Percentiles rank a stretch among this genome's conserved stretches.
These are phyloP conservation scores for Metaphire vulgaris DNA, from an alignment of 1,140 invertebrate species.

Conservation along the genomic window DNA sequence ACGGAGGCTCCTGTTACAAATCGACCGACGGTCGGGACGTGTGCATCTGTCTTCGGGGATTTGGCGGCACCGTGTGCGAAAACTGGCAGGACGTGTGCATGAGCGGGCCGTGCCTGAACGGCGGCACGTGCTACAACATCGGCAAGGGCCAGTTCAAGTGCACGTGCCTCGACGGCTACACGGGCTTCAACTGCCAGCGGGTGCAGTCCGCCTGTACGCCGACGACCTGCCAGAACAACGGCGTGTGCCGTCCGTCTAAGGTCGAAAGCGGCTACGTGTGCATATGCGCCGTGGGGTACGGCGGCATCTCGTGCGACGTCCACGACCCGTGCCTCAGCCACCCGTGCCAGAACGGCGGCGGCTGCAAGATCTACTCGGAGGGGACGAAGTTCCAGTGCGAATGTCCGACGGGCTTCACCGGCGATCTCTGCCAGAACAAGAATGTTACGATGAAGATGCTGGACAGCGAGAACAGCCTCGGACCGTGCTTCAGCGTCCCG, in stretches of 20 bases:
- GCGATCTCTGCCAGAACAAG: neutral
- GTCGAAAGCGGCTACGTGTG: neutral
- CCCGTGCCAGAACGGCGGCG: neutral
- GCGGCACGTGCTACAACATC: neutral
- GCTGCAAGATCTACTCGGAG: neutral
- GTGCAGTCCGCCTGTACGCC: neutral
- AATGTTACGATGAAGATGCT: neutral
- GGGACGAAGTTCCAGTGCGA: neutral
- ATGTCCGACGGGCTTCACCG: neutral
- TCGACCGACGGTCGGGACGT: neutral
- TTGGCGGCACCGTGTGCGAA: neutral
- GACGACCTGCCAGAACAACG: neutral
- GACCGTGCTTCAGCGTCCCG: conserved; percentile 16
- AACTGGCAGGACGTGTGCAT: neutral
- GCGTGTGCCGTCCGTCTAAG: neutral
- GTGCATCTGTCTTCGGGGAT: neutral
- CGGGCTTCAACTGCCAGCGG: neutral
- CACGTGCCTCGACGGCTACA: neutral
- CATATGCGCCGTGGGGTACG: neutral
- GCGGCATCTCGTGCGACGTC: neutral
- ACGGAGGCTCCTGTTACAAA: neutral
- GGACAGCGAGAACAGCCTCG: no score
- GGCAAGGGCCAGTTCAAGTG: neutral
- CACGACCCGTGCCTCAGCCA: neutral
- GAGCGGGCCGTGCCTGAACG: neutral